Evolutionary conservation across 1,140 invertebrate genomes (phyloP).

Genomic region (Zaprionus camerounensis): DNA sequence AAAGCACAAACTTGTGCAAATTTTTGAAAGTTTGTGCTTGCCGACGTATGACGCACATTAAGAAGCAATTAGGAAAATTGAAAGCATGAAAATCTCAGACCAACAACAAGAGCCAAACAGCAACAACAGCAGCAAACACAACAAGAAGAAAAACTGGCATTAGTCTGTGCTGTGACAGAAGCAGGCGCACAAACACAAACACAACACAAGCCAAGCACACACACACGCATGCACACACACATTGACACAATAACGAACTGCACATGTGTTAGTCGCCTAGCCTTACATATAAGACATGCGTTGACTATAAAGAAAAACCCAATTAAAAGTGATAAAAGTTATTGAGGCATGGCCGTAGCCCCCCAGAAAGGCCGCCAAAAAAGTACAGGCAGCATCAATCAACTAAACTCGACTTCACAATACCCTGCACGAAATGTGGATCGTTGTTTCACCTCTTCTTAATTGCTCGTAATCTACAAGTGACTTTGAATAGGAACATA

Average conservation of each 20-base stretch:
- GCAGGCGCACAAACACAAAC: slow-evolving; percentile 35
- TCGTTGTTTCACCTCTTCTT: not conserved
- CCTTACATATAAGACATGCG: slow-evolving; percentile 64
- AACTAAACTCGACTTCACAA: not conserved
- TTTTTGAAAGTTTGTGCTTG: slow-evolving; percentile 38
- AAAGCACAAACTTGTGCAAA: slow-evolving; percentile 40
- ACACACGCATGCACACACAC: slow-evolving; percentile 22
- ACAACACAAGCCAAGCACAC: slow-evolving; percentile 26
- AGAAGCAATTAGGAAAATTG: slow-evolving; percentile 75
- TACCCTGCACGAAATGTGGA: slow-evolving; percentile 1
- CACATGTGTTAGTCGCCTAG: slow-evolving; percentile 70
- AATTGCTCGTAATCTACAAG: no score
- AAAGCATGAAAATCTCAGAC: slow-evolving; percentile 50
- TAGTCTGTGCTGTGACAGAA: slow-evolving; percentile 63
- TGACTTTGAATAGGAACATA: no score
- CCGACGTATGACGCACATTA: slow-evolving; percentile 57
- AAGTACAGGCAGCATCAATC: not conserved
- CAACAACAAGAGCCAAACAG: slow-evolving; percentile 24
- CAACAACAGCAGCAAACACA: slow-evolving; percentile 25
- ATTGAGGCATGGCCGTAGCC: slow-evolving; percentile 61
- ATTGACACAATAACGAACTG: slow-evolving; percentile 79
- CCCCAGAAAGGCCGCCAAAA: not conserved
- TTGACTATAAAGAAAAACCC: slow-evolving; percentile 82
- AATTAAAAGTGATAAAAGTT: slow-evolving; percentile 83
- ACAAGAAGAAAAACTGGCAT: slow-evolving; percentile 46